Evolutionary conservation across 2,888 invertebrate species (phyloP), one percentile per base, ranked within the genome.

Genomic region (Philopedon plagiatum): DNA sequence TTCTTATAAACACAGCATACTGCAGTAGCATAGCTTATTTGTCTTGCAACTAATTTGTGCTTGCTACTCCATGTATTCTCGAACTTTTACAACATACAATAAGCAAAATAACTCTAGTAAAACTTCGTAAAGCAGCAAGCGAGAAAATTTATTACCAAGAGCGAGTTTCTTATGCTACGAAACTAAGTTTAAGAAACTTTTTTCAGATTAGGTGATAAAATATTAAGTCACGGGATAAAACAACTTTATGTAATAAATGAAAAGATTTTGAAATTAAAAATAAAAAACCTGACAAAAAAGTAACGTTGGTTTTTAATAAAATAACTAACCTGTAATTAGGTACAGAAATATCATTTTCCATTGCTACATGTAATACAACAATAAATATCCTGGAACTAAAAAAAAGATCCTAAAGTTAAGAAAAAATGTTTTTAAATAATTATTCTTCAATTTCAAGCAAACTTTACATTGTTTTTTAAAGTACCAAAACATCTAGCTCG

Each of bases 71-170:
- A 56, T 69, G 63, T 57, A 63, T 63, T 29, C 44, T 15, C 56
- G 49, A 63, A 69, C 56, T 69, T 69, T 56, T 63, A 57, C 62
- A 69, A 69, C 62, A 34, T 34, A 54, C 56, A 62, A 46, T 69
- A 69, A 69, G 62, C 57, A 69, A 56, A 62, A 62, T 46, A 62
- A 69, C 69, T 63, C 57, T 46, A 19, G 57, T 63, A 69, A 69
- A 63, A 69, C 62, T 69, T 69, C 15, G 63, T 57, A 69, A 62
- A 69, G 63, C 69, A 68, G 54, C 26, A 44, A 56, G 46, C 56
- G 49, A 62, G 54, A 29, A 61, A 69, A 69, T 69, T 62, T 69
- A 69, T 69, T 63, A 63, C 63, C 63, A 41, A 15, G 68, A 34
- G 56, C 13, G 39, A 63, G 62, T 69, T 62, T 63, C 51, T 29